Base-by-base conservation (phyloP, 2,113 vertebrate genomes). In the Shinisaurus crocodilurus region DNA sequence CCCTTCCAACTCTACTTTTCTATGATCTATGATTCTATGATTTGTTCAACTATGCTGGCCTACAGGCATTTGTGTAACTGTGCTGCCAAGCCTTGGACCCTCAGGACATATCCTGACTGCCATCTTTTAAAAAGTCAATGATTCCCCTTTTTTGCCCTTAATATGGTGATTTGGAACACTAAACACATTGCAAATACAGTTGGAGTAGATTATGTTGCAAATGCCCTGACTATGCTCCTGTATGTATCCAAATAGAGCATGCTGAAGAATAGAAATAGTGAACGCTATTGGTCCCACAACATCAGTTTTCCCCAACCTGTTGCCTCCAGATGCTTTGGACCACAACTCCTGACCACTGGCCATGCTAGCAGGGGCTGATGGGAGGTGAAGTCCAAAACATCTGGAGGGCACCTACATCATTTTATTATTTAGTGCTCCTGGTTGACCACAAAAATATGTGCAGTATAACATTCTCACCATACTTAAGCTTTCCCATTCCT, bases 401-500 rank as follows among this genome's bases (percentile, higher is more conserved):
- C 10, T 54, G 50, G 50, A 54, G 9, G 10, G 50, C 50, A 54
- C 50, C 25, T 32, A 2, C 5, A 40, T 86, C 13, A 10, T 88
- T 87, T 79, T 88, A 88, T 79, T 79, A 27, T 88, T 60, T 79
- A 27, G n/a, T 86, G 34, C 6, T 74, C 50, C 85, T 69, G 37
- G 10, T 88, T 67, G 74, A 75, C 88, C 83, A 48, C 45, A 67
- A 87, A 16, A 74, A 77, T 84, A 0, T 18, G 27, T n/a, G 90
- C 54, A 89, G 5, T 77, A 82, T 80, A 89, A 85, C 74, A 54
- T 32, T 87, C 1, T 86, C 37, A 70, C 43, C 67, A 90, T 32
- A 67, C 45, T 67, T 90, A 34, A 75, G 75, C 45, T 91, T 75
- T 79, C 88, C 54, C 79, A 48, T 70, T 83, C 81, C 32, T 12